Base-by-base conservation (phyloP, 1,140 invertebrate genomes). In the Apis cerana region DNA sequence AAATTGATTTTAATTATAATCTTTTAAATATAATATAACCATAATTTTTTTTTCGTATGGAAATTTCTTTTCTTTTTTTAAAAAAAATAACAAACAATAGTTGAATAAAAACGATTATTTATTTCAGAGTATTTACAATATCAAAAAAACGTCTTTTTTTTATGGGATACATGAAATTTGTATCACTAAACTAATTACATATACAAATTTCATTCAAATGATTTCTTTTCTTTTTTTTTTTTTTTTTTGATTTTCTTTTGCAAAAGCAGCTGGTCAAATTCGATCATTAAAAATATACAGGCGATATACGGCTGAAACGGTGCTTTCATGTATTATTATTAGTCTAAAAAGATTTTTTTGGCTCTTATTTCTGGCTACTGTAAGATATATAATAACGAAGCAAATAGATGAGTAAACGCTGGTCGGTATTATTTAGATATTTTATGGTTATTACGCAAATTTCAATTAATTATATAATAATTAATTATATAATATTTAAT, bases 51-150 rank as follows among this genome's bases (percentile, higher is more conserved):
- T 43, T 43, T 43, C 33, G 33, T 43, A 33, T 33, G 33, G 33
- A 43, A 43, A 54, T 59, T 8, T 59, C n/a, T 19, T 10, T 21
- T 19, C 58, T 43, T 43, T 43, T 43, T 43, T n/a, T 50, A 1
- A 68, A 12, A 21, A 5, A 48, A 68, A n/a, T 8, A 21, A 43
- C 8, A 17, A 67, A 2, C 11, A 67, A 5, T 12, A 17, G 10
- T 89, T 90, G 90, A 92, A 92, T 93, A 93, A 92, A 93, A 93
- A 93, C 91, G 91, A 92, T 92, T 92, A 93, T 93, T 93, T 93
- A 93, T 93, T 92, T 90, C 82, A 91, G 91, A 93, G 91, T 93
- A 93, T 93, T 91, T 93, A 93, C 91, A 93, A 91, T 93, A 92
- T 92, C 85, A 91, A 92, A 92, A 93, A 91, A 93, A 91, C 91